Evolutionary conservation across 1,140 invertebrate species (phyloP).

Genomic region (Nylanderia fulva): DNA sequence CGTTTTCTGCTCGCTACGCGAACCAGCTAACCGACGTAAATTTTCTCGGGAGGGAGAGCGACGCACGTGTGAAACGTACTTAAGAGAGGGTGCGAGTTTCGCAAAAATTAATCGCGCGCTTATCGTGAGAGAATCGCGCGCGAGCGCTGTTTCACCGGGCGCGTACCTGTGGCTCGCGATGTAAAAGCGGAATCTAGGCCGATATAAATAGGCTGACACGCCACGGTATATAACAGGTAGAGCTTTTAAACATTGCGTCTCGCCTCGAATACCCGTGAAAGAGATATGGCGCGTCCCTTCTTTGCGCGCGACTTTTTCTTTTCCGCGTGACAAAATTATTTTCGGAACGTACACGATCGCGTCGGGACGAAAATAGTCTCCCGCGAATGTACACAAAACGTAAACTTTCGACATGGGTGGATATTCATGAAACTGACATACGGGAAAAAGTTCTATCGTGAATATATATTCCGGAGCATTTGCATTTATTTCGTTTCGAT

Average conservation of each 20-base stretch:
- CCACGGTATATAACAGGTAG: conserved; percentile 85
- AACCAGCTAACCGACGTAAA: conserved; percentile 26
- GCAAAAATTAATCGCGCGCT: conserved; percentile 77
- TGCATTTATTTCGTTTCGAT: neutral
- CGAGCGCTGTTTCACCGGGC: conserved; percentile 70
- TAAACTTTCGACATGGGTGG: neutral
- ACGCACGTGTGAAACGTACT: conserved; percentile 10
- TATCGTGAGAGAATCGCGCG: conserved; percentile 83
- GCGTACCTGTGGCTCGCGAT: conserved; percentile 78
- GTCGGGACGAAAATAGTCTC: conserved; percentile 15
- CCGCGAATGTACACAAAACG: neutral
- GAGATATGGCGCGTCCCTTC: conserved; percentile 13
- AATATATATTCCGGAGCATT: neutral
- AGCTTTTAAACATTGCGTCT: conserved; percentile 75
- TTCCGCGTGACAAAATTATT: conserved; percentile 42
- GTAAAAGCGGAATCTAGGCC: conserved; percentile 86
- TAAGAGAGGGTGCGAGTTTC: conserved; percentile 70
- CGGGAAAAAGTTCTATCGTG: neutral
- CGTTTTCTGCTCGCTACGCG: conserved; percentile 34
- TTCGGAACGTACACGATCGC: neutral
- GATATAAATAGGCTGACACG: conserved; percentile 85
- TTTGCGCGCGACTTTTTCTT: neutral
- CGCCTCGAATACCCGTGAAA: conserved; percentile 54
- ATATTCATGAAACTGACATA: neutral
- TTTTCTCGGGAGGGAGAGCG: neutral